These are phyloP conservation scores for Lordiphosa clarofinis DNA, from an alignment of 1,140 invertebrate genomes.

Conservation along the genomic window DNA sequence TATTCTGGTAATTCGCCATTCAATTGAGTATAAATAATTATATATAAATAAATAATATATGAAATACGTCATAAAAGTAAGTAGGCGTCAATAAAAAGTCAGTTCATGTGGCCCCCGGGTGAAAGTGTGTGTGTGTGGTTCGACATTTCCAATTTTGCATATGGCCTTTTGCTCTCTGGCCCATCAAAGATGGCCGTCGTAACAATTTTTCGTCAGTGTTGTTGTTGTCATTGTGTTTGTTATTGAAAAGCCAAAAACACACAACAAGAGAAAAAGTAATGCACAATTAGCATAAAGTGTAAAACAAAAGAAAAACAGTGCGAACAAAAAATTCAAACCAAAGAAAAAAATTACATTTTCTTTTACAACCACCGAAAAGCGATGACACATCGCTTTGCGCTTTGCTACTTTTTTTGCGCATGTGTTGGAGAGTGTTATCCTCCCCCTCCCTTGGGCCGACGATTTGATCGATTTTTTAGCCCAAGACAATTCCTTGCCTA, in stretches of 20 bases:
- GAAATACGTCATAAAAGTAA: conserved; percentile 45
- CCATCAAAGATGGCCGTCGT: conserved; percentile 73
- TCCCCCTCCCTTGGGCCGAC: conserved; percentile 27
- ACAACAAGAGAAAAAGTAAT: conserved; percentile 57
- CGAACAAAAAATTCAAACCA: conserved; percentile 14
- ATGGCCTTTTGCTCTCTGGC: conserved; percentile 52
- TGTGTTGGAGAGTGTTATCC: conserved; percentile 44
- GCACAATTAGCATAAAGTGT: conserved; percentile 52
- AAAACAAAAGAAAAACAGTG: conserved; percentile 30
- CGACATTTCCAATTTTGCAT: conserved; percentile 58
- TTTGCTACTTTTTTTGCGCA: conserved; percentile 52
- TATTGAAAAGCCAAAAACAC: conserved; percentile 57
- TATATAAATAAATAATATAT: conserved; percentile 29
- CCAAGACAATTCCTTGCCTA: conserved; percentile 44
- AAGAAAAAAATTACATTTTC: conserved; percentile 49
- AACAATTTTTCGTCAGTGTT: conserved; percentile 65
- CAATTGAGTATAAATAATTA: conserved; percentile 36
- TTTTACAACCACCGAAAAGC: conserved; percentile 56
- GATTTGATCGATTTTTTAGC: conserved; percentile 73
- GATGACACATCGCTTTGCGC: conserved; percentile 62
- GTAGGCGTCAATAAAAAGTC: conserved; percentile 25
- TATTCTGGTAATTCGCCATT: conserved; percentile 61
- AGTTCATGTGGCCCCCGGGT: conserved; percentile 1
- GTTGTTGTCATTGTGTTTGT: conserved; percentile 64
- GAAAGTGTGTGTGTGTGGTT: conserved; percentile 51